Conservation (phyloP, 2,113 vertebrate species). For the Sporophila hypoxantha region DNA sequence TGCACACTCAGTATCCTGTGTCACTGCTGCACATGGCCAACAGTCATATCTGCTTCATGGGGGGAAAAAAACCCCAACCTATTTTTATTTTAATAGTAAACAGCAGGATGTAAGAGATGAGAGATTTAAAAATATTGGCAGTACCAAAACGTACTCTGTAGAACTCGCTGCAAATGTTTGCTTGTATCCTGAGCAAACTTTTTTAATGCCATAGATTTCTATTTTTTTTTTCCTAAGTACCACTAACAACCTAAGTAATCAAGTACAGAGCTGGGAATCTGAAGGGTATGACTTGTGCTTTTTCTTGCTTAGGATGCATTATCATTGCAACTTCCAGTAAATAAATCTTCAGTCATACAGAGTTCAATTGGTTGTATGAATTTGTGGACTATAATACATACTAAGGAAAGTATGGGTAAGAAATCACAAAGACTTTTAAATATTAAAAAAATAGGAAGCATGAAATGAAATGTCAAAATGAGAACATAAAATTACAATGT, state of each 20-base stretch:
- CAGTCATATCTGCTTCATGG: not conserved
- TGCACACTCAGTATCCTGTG: not conserved
- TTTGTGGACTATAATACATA: not conserved
- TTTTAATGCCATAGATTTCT: not conserved
- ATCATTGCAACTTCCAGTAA: not conserved
- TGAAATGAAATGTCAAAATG: not conserved
- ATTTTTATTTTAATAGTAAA: not conserved
- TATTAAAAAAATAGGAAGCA: not conserved
- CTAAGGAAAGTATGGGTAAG: not conserved
- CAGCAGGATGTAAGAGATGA: not conserved
- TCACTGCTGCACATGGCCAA: not conserved
- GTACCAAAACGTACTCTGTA: not conserved
- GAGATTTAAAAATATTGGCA: not conserved
- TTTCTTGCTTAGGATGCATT: not conserved
- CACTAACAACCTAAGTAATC: not conserved
- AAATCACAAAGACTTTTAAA: not conserved
- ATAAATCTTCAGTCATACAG: not conserved
- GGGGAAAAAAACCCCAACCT: accelerated
- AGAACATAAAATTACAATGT: not conserved
- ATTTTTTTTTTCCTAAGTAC: not conserved
- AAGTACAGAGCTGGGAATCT: not conserved
- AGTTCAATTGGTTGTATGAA: not conserved
- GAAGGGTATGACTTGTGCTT: not conserved
- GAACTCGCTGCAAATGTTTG: not conserved
- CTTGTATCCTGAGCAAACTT: not conserved